Base-by-base conservation (phyloP, 2,888 invertebrate genomes). In the Caenorhabditis uteleia region DNA sequence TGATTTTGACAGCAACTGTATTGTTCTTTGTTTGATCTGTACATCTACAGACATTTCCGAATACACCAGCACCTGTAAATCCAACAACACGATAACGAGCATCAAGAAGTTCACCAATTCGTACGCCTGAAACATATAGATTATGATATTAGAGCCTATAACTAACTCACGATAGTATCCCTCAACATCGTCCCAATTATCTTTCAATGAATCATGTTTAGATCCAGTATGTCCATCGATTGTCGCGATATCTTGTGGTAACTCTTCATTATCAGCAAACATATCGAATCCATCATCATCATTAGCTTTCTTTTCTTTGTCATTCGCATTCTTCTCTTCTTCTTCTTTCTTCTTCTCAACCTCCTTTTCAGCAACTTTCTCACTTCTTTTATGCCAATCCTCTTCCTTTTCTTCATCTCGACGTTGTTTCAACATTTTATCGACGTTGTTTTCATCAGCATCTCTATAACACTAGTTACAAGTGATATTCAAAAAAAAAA, bases 181-280 rank as follows among this genome's bases (percentile, higher is more conserved):
- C 85, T 99, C 98, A 0, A 95, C 92, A 85, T 99, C 98, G 83
- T 99, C 98, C 97, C 97, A 99, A 84, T 98, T 98, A 84, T 99
- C 98, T 0, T 92, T 94, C 38, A 98, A 50, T 10, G 77, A 64
- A 3, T 72, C 87, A 44, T 91, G 91, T 0, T 95, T 94, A 85
- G 92, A 91, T 84, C 93, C 94, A 58, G 55, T 59, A 85, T 85
- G 16, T 83, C 85, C 36, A 81, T 75, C 64, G 82, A 77, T 59
- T 70, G 77, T 33, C 70, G 68, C 75, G 83, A 34, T 49, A 27
- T 66, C 71, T 34, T 68, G 61, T 2, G 74, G 74, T 8, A 70
- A 44, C 48, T 72, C 78, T 14, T 83, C 75, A 20, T 83, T 83
- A 33, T 83, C 84, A 12, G 78, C 80, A 68, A 82, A 83, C 68